Base-by-base conservation (phyloP, 2,888 invertebrate species). In the Octonoba sinensis region DNA sequence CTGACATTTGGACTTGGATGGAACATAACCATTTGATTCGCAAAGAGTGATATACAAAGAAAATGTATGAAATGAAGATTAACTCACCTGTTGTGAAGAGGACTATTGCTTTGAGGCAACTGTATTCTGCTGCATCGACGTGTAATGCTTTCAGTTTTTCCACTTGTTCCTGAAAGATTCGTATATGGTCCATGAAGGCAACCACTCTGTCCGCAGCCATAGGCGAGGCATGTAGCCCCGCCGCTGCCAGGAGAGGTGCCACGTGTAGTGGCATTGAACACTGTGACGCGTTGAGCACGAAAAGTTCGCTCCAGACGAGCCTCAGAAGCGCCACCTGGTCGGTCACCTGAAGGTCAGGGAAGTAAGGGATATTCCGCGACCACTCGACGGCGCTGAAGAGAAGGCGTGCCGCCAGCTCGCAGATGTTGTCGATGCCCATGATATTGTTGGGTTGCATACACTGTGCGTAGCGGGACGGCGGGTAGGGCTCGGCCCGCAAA, bases 371-470 rank as follows among this genome's bases (percentile, higher is more conserved):
- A 90, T 97, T 97, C 87, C 97, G 92, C 86, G 97, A 96, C 98
- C 98, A 99, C 90, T 98, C 97, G 69, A 99, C 97, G 62, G 97
- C 97, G 83, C 96, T 96, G 91, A 98, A 98, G 65, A 99, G 92
- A 83, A 99, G 90, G 86, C 97, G 92, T 77, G 98, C 97, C 54
- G 98, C 98, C 87, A 98, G 91, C 89, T 98, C 98, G 91, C 97
- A 97, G 89, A 98, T 97, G 90, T 96, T 97, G 91, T 99, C 98
- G 88, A 98, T 97, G 87, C 97, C 97, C 96, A 97, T 97, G 86
- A 97, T 96, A 90, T 96, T 96, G 90, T 96, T 96, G 81, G 95
- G 84, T 24, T 84, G 84, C 91, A 97, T 95, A 90, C 95, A 96
- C 90, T 97, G 97, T 85, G 96, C 96, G 90, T 97, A 97, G 87